Percentiles rank a stretch among this genome's conserved stretches.
Conservation (phyloP, 2,113 vertebrate species). For the Prietella phreatophila region DNA sequence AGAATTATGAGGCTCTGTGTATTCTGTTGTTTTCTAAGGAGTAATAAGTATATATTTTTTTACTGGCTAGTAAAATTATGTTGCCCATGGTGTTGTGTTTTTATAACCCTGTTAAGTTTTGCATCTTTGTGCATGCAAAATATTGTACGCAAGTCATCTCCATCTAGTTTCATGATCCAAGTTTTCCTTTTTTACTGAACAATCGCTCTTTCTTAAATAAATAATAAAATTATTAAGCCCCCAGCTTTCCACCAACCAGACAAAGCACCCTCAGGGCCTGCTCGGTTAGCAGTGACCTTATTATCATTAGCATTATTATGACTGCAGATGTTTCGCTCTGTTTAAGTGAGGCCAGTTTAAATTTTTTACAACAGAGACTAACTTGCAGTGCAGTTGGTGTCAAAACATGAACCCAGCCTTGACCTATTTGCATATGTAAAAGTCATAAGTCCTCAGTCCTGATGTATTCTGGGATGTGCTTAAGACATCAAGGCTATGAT, state of each 20-base stretch:
- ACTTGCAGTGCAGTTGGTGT: conserved; percentile 5
- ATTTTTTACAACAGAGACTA: conserved; percentile 14
- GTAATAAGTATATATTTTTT: conserved; percentile 36
- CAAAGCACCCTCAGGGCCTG: conserved; percentile 38
- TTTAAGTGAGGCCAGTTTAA: background rate
- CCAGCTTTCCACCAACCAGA: conserved; percentile 46
- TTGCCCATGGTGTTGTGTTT: background rate
- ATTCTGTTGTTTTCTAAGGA: conserved; percentile 23
- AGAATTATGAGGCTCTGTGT: conserved; percentile 28
- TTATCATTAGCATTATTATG: conserved; percentile 7
- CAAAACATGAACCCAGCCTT: background rate
- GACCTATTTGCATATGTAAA: conserved; percentile 22
- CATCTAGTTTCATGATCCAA: conserved; percentile 52
- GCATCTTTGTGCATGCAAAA: conserved; percentile 15
- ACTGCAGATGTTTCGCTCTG: conserved; percentile 21
- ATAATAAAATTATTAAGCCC: conserved; percentile 51
- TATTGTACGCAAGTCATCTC: conserved; percentile 49
- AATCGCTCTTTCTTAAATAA: conserved; percentile 48
- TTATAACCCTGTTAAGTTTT: conserved; percentile 15
- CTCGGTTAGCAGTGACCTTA: conserved; percentile 3
- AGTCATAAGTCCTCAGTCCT: background rate
- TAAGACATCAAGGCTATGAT: background rate
- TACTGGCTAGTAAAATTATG: conserved; percentile 36
- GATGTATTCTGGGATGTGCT: background rate
- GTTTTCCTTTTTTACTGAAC: conserved; percentile 48